A percentile compares a stretch with the other conserved stretches of the same genome.
Conservation (phyloP, 2,113 vertebrate species). For the Diadophis punctatus region DNA sequence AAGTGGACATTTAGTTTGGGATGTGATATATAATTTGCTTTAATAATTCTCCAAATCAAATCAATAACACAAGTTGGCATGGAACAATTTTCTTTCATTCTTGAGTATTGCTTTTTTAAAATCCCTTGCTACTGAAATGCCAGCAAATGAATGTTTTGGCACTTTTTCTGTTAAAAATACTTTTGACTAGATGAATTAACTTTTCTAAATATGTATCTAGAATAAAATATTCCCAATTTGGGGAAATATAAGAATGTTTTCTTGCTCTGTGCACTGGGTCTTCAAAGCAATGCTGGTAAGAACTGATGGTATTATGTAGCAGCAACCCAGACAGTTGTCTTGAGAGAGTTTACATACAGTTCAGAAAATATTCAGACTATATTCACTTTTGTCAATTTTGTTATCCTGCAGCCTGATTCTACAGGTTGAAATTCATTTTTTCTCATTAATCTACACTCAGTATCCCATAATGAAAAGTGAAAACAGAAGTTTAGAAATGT, state of each 20-base stretch:
- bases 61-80: constrained; percentile 33
- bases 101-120: constrained; percentile 28
- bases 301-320: constrained; percentile 49
- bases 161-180: constrained; percentile 52
- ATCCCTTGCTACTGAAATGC: constrained; percentile 43
- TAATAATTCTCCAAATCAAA: constrained; percentile 37
- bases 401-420: not conserved
- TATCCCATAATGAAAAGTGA: not conserved
- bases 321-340: constrained; percentile 41
- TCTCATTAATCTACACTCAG: not conserved
- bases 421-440: not conserved
- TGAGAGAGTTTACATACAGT: constrained; percentile 15
- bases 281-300: constrained; percentile 51
- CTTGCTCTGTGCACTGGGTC: constrained; percentile 55
- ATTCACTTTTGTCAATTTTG: not conserved
- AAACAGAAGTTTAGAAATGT: not conserved
- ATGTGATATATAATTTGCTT: constrained; percentile 29
- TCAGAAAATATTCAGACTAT: not conserved
- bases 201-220: constrained; percentile 50
- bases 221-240: constrained; percentile 51
- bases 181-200: constrained; percentile 58
- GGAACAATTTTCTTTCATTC: constrained; percentile 31
- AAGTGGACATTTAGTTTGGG: constrained; percentile 16
- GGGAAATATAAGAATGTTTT: constrained; percentile 59
- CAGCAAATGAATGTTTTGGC: constrained; percentile 49